phyloP scores from a whole-genome alignment of 2,888 invertebrate species.

The Oscheius onirici region DNA sequence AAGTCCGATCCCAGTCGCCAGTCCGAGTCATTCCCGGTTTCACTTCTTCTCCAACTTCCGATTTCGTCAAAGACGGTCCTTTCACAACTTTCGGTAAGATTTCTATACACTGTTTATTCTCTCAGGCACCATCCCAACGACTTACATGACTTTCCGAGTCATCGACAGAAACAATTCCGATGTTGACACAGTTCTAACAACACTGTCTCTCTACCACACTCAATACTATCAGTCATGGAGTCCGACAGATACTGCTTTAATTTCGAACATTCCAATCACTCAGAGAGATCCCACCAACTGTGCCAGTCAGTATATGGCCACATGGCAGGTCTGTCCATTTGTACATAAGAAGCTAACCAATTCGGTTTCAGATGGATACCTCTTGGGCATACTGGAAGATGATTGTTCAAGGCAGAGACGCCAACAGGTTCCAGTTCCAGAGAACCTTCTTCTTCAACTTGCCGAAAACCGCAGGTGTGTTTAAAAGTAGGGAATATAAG shows the following conservation, averaged over 20 bases:
- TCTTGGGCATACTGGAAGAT: slow-evolving; percentile 34
- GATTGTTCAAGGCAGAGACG: slow-evolving; percentile 42
- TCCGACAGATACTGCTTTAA: background rate
- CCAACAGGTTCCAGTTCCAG: slow-evolving; percentile 34
- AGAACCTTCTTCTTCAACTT: slow-evolving; percentile 46
- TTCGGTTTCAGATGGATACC: slow-evolving; percentile 7
- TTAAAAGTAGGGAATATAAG: too few species aligned
- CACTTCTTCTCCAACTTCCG: slow-evolving; percentile 37
- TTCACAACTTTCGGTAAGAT: slow-evolving; percentile 28
- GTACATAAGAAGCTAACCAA: too few species aligned
- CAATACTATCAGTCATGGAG: slow-evolving; percentile 24
- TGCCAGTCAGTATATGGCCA: slow-evolving; percentile 48
- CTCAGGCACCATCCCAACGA: slow-evolving; percentile 5
- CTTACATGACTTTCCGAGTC: slow-evolving; percentile 47
- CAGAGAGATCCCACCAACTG: slow-evolving; percentile 42
- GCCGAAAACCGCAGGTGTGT: background rate
- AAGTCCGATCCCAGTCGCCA: slow-evolving; percentile 9
- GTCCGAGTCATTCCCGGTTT: slow-evolving; percentile 32
- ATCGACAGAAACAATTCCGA: slow-evolving; percentile 38
- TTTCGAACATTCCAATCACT: slow-evolving; percentile 18
- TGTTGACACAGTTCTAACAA: slow-evolving; percentile 18
- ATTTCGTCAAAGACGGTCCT: slow-evolving; percentile 38
- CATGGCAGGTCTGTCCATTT: background rate
- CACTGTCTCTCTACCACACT: slow-evolving; percentile 10
- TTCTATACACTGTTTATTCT: too few species aligned